Evolutionary conservation across 2,888 invertebrate genomes (phyloP), one percentile per base, ranked within the genome.

Genomic region (Horisme vitalbata): DNA sequence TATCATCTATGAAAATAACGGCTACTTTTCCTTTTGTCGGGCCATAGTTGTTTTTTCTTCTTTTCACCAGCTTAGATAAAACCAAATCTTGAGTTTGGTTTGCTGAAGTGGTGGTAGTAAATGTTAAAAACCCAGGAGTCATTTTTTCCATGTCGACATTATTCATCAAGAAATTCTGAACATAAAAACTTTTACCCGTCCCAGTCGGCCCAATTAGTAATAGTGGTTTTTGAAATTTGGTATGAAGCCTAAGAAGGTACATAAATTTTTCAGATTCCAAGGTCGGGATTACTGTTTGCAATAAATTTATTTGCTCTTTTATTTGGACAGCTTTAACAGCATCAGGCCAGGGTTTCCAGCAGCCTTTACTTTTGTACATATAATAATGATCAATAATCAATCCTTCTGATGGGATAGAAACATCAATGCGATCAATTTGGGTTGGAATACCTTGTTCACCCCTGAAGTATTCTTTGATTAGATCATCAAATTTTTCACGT

Each of bases 321-420:
- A 90, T 66, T 57, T 82, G 81, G 20, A 84, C 75, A 23, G 79
- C 69, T 66, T 91, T 92, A 0, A 95, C 93, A 34, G 94, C 71
- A 43, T 98, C 97, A 1, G 93, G 93, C 94, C 96, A 97, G 38
- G 93, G 93, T 68, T 95, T 95, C 98, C 98, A 98, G 34, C 91
- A 91, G 0, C 98, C 98, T 75, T 96, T 95, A 27, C 93, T 93
- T 76, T 95, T 95, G 68, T 92, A 95, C 75, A 94, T 91, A 69
- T 95, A 98, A 62, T 92, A 92, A 76, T 95, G 95, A 74, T 98
- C 98, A 59, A 95, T 93, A 4, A 98, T 80, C 36, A 93, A 76
- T 0, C 96, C 95, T 47, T 97, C 97, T 0, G 83, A 57, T 0
- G 98, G 98, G 53, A 95, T 85, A 0, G 93, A 90, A 1, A 96